These are phyloP conservation scores for Crepidodera aurea DNA, from an alignment of 2,888 invertebrate genomes.

Conservation along the genomic window DNA sequence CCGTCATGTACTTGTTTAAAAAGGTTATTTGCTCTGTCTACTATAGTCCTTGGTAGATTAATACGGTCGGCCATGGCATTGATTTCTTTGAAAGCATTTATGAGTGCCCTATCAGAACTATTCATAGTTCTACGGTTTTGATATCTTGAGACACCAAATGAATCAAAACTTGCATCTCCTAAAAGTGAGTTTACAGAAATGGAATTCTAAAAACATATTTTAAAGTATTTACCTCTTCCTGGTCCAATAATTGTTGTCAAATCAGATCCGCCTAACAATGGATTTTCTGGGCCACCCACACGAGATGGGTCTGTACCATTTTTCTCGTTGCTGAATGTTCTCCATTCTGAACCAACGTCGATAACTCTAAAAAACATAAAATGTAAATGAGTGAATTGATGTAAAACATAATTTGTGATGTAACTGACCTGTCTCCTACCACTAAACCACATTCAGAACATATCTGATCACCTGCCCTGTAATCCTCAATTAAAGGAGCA, in stretches of 20 bases:
- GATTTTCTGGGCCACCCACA: constrained; percentile 99
- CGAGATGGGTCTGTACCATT: constrained; percentile 97
- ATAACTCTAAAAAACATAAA: constrained; percentile 89
- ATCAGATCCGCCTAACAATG: constrained; percentile 93
- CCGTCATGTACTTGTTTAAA: constrained; percentile 99
- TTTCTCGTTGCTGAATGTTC: constrained; percentile 99
- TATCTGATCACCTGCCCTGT: constrained; percentile 98
- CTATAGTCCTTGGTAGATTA: constrained; percentile 95
- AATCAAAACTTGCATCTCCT: constrained; percentile 86
- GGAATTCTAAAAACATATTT: background rate
- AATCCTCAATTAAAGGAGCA: constrained; percentile 95
- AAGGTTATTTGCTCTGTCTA: constrained; percentile 94
- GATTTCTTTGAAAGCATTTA: constrained; percentile 97
- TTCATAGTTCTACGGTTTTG: constrained; percentile 83
- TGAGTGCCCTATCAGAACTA: constrained; percentile 93
- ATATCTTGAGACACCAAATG: constrained; percentile 81
- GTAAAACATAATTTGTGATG: background rate
- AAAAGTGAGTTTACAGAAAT: too few relatives aligned
- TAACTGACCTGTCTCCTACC: constrained; percentile 90
- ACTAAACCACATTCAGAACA: constrained; percentile 99
- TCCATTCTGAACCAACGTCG: constrained; percentile 99
- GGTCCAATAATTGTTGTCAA: constrained; percentile 94
- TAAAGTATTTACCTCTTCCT: constrained; percentile 58
- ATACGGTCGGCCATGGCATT: constrained; percentile 98
- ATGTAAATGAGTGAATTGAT: too few relatives aligned